Evolutionary conservation across 2,113 vertebrate genomes (phyloP).

Genomic region (Etheostoma cragini): DNA sequence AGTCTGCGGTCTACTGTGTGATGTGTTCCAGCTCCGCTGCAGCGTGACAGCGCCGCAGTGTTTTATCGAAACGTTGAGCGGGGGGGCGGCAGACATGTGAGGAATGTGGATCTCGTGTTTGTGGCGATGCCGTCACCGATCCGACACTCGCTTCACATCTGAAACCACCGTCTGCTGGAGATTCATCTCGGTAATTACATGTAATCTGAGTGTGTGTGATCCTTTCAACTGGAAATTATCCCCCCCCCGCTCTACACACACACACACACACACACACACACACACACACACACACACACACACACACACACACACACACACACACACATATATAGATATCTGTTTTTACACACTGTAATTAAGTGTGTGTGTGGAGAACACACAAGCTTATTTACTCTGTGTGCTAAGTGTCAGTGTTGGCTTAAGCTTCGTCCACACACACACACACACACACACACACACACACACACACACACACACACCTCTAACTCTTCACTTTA

Average conservation of each 20-base stretch:
- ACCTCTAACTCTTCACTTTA: neutral
- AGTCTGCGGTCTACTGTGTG: too few relatives aligned
- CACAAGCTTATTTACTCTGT: neutral
- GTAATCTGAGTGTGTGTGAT: neutral
- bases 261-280: neutral
- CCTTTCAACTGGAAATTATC: neutral
- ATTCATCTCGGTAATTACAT: conserved; percentile 1
- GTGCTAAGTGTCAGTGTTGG: neutral
- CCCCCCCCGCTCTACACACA: too few relatives aligned
- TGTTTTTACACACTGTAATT: neutral
- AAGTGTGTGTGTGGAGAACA: neutral
- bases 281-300: neutral
- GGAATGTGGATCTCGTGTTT: conserved; percentile 14
- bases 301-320: neutral
- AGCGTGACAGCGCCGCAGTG: neutral
- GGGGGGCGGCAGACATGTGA: neutral
- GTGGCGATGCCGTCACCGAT: neutral
- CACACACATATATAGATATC: neutral
- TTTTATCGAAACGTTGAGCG: neutral
- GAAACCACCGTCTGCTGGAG: neutral
- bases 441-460: neutral
- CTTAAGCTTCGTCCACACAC: neutral
- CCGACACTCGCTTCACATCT: neutral
- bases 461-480: neutral
- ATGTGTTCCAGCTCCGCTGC: too few relatives aligned